Evolutionary conservation across 2,113 vertebrate species (phyloP).

Genomic region (Lynx canadensis): DNA sequence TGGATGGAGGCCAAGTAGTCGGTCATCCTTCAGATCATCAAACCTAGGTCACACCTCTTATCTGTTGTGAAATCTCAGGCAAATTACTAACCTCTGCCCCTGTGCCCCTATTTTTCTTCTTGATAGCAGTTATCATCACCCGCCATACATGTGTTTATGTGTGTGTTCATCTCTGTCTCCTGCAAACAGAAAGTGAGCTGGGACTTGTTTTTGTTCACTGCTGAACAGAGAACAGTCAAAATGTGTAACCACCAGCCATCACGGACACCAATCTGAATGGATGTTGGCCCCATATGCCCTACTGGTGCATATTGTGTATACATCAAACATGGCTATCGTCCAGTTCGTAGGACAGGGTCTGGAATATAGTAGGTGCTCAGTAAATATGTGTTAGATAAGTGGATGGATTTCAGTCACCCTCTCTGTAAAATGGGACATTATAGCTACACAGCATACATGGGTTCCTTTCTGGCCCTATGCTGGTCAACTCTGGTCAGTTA

Average conservation of each 20-base stretch:
- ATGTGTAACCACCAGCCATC: background rate
- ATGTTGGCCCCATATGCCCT: no score
- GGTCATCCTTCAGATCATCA: background rate
- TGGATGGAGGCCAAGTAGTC: background rate
- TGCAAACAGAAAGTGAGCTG: background rate
- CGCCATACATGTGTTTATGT: background rate
- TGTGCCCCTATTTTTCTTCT: background rate
- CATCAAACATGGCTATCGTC: background rate
- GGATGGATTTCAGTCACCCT: background rate
- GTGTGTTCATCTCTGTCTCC: background rate
- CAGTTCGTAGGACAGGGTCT: background rate
- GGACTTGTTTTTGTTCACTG: background rate
- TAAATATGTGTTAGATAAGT: background rate
- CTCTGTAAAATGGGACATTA: background rate
- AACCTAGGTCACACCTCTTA: background rate
- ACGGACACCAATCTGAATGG: background rate
- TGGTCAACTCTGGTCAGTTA: background rate
- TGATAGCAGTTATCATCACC: background rate
- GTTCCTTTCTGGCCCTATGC: background rate
- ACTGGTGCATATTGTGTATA: fast-evolving
- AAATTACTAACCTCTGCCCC: background rate
- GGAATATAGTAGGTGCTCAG: background rate
- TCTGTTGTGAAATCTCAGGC: background rate
- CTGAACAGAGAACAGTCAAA: background rate
- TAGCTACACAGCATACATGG: background rate